These are phyloP conservation scores for Thryonomys swinderianus DNA, from an alignment of 2,113 vertebrate genomes.

Conservation along the genomic window DNA sequence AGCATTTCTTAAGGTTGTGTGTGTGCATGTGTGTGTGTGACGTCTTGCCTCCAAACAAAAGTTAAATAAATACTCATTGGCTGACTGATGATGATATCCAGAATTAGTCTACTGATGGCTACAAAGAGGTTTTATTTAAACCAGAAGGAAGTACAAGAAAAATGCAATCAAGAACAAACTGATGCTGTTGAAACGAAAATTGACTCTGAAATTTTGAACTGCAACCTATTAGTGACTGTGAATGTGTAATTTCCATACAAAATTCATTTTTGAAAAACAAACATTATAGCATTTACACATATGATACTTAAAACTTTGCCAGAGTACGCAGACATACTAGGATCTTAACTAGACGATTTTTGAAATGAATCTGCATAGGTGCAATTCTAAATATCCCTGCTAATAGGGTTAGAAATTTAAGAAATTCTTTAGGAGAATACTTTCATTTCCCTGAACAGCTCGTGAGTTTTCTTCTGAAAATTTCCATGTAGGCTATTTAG, in stretches of 20 bases:
- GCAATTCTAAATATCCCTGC: background rate
- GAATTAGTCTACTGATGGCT: background rate
- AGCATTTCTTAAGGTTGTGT: background rate
- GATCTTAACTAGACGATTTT: constrained; percentile 8
- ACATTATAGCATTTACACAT: constrained; percentile 10
- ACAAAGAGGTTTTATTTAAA: background rate
- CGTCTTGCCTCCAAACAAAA: constrained; percentile 12
- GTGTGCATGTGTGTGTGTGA: background rate
- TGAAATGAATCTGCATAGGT: background rate
- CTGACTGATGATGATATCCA: background rate
- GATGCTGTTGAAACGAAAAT: background rate
- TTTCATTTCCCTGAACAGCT: constrained; percentile 46
- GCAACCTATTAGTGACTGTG: background rate
- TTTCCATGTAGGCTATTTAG: constrained; percentile 25
- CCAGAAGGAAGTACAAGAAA: background rate
- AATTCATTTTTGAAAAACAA: background rate
- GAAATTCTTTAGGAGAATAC: constrained; percentile 11
- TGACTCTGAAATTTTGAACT: background rate
- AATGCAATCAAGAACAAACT: background rate
- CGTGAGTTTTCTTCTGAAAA: constrained; percentile 2
- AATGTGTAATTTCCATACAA: background rate
- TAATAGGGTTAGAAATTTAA: constrained; percentile 45
- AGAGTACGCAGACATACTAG: background rate
- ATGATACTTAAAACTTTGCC: constrained; percentile 30
- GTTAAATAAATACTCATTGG: background rate